Evolutionary conservation across 92 coral and sea anemone genomes (phyloP).

Genomic region (Porites cylindrica): DNA sequence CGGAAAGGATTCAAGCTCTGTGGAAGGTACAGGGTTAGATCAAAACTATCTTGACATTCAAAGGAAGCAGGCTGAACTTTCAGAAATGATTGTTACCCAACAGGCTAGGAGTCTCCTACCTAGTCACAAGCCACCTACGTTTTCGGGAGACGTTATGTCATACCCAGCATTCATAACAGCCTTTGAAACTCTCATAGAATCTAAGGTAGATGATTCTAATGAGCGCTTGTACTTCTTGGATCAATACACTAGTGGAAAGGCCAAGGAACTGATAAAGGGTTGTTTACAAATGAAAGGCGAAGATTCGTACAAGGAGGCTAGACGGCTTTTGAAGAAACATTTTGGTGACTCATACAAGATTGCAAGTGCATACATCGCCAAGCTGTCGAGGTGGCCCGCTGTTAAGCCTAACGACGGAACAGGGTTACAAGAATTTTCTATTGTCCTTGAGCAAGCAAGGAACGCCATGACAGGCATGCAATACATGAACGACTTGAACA

Average conservation of each 20-base stretch:
- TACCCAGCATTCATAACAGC: conserved; percentile 75
- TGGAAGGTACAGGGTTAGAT: background rate
- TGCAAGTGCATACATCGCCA: conserved; percentile 69
- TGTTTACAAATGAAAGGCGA: conserved; percentile 63
- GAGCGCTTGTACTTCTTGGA: conserved; percentile 73
- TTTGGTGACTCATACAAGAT: conserved; percentile 77
- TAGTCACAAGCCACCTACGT: conserved; percentile 66
- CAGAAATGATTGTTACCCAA: conserved; percentile 69
- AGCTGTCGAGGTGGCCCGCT: conserved; percentile 64
- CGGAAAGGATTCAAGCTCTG: conserved; percentile 21
- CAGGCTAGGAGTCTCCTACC: conserved; percentile 71
- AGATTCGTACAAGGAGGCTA: conserved; percentile 64
- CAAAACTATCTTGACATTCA: conserved; percentile 68
- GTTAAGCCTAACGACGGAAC: conserved; percentile 66
- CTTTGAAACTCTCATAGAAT: conserved; percentile 69
- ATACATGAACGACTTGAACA: conserved; percentile 70
- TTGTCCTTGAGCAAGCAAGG: conserved; percentile 62
- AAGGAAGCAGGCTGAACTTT: conserved; percentile 64
- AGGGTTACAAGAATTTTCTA: conserved; percentile 69
- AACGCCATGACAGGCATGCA: conserved; percentile 69
- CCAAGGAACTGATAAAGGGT: conserved; percentile 69
- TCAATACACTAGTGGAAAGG: conserved; percentile 75
- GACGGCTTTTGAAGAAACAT: conserved; percentile 59
- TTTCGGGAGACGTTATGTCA: conserved; percentile 74
- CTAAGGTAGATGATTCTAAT: conserved; percentile 60